Base-by-base conservation (phyloP, 1,140 invertebrate genomes). In the Drosophila malerkotliana region DNA sequence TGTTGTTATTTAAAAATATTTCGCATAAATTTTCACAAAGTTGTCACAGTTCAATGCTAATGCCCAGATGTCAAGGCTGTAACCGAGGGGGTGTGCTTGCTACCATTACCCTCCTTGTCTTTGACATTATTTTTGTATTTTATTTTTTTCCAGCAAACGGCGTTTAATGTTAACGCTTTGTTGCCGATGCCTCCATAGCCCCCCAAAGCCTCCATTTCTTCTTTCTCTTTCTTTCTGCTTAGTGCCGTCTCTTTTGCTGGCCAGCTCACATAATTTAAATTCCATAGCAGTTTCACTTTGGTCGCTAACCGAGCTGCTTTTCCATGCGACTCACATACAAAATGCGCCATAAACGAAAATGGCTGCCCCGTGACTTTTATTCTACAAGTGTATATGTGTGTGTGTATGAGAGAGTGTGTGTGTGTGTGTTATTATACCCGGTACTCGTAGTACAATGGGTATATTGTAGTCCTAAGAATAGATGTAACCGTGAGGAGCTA, bases 111-210 rank as follows among this genome's bases (percentile, higher is more conserved):
- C 0, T 18, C 57, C 62, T 54, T 54, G 34, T 51, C 58, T 73
- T 73, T 73, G 69, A 73, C 69, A 61, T 10, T n/a, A 73, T 73
- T 73, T 54, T 63, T 69, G 18, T 18, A 18, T 63, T 69, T n/a
- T n/a, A n/a, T n/a, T 48, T 49, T 47, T 72, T 71, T 30, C 47
- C 10, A 47, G 34, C 58, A 55, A 73, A 47, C 57, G 69, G 51
- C 69, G 71, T 73, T 73, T 73, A 73, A 73, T 73, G 71, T 73
- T 73, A 73, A 73, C 71, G 71, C 71, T 73, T 73, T 73, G 71
- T 73, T 73, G 51, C 34, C 68, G 37, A 34, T 73, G 26, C 14
- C 49, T 12, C 12, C 37, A 28, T 9, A 14, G 15, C 8, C 52
- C 21, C 26, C 10, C 15, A 18, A 39, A 15, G 15, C 56, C 37